A percentile compares a stretch with the other conserved stretches of the same genome.
Conservation (phyloP, 2,888 invertebrate species). For the Odiellus spinosus region DNA sequence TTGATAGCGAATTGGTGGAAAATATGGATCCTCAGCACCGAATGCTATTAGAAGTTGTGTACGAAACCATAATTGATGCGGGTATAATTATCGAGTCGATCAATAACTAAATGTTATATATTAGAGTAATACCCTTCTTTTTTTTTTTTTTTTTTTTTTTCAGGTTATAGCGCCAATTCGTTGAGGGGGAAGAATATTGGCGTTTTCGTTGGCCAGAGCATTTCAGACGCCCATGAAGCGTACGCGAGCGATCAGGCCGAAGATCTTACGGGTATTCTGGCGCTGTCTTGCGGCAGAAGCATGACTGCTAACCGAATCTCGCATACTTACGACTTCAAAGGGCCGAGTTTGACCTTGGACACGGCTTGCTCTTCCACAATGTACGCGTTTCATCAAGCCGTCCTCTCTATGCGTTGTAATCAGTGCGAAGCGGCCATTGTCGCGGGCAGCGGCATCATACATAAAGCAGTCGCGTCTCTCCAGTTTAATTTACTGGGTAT, state of each 20-base stretch:
- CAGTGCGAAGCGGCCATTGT: slow-evolving; percentile 41
- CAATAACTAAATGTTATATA: too few species aligned
- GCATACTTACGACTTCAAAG: slow-evolving; percentile 22
- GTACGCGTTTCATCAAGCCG: slow-evolving; percentile 30
- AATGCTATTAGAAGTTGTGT: slow-evolving; percentile 68
- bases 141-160: too few species aligned
- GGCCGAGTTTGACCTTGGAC: slow-evolving; percentile 37
- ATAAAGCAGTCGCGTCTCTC: slow-evolving; percentile 34
- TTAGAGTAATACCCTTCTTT: too few species aligned
- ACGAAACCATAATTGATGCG: slow-evolving; percentile 79
- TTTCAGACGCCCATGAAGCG: slow-evolving; percentile 34
- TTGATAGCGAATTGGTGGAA: slow-evolving; percentile 72
- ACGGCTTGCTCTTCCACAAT: slow-evolving; percentile 38
- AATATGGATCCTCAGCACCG: slow-evolving; percentile 83
- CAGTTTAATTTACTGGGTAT: slow-evolving; percentile 37
- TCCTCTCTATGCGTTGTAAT: slow-evolving; percentile 38
- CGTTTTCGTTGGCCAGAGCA: slow-evolving; percentile 36
- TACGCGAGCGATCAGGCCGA: slow-evolving; percentile 24
- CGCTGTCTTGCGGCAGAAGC: slow-evolving; percentile 58
- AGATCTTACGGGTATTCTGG: too few species aligned
- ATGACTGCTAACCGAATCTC: slow-evolving; percentile 51
- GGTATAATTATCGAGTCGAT: too few species aligned
- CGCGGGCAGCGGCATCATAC: slow-evolving; percentile 34
- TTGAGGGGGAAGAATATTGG: slow-evolving; percentile 34
- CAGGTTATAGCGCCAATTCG: slow-evolving; percentile 32